Evolutionary conservation across 2,797 vertebrate genomes (phyloP).

Genomic region (Premnoplex brunnescens): DNA sequence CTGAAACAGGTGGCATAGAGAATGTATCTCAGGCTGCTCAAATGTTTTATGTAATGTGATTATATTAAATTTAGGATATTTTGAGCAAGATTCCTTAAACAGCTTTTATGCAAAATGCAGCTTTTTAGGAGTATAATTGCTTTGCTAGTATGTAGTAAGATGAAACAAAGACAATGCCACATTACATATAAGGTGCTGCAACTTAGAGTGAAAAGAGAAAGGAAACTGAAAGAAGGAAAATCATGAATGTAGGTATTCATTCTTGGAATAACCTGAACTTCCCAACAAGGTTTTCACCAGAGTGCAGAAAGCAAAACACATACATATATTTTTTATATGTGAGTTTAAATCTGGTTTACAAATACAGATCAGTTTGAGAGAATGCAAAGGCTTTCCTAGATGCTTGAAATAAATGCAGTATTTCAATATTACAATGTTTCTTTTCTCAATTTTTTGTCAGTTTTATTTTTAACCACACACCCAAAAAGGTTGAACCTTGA

Average conservation of each 20-base stretch:
- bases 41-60: background rate
- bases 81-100: background rate
- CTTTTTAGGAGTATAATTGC: background rate
- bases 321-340: background rate
- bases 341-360: background rate
- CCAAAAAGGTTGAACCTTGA: background rate
- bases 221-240: background rate
- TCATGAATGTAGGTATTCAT: background rate
- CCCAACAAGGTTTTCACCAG: background rate
- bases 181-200: background rate
- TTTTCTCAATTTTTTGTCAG: background rate
- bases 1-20: background rate
- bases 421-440: background rate
- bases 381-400: background rate
- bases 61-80: background rate
- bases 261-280: background rate
- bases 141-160: background rate
- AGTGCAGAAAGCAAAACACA: background rate
- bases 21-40: background rate
- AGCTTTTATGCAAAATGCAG: background rate
- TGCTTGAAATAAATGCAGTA: background rate
- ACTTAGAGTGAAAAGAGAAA: background rate
- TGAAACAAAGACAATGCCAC: background rate
- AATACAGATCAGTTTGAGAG: background rate
- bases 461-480: background rate